phyloP scores from a whole-genome alignment of 2,113 vertebrate genomes.

The Dromaius novaehollandiae region DNA sequence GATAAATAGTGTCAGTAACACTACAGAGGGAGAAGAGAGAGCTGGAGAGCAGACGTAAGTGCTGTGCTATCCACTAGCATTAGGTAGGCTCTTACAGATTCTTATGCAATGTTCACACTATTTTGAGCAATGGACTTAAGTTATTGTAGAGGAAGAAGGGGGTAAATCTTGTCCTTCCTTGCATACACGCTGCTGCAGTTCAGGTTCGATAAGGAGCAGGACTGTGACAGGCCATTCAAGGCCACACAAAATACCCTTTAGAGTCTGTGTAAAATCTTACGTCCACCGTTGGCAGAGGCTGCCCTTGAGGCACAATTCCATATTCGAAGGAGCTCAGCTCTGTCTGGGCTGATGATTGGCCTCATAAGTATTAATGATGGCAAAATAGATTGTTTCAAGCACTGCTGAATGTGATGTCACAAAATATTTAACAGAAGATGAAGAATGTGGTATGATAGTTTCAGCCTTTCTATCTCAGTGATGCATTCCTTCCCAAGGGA shows the following conservation, averaged over 20 bases:
- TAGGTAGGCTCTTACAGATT: neutral
- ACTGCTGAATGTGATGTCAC: neutral
- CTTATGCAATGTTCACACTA: neutral
- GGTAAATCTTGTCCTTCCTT: neutral
- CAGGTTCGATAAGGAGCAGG: neutral
- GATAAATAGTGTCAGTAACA: neutral
- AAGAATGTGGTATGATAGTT: neutral
- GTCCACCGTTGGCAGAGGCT: neutral
- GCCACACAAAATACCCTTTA: neutral
- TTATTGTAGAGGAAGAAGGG: neutral
- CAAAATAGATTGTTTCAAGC: constrained; percentile 19
- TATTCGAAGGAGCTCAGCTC: neutral
- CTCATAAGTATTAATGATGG: neutral
- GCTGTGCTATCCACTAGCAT: rapidly evolving
- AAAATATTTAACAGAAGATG: neutral
- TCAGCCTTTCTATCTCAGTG: rapidly evolving
- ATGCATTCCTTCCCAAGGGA: neutral
- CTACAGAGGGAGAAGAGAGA: neutral
- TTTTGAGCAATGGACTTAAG: neutral
- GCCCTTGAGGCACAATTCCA: neutral
- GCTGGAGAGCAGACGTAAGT: neutral
- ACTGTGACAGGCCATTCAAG: neutral
- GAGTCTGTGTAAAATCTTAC: neutral
- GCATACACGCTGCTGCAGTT: neutral
- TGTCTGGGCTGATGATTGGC: neutral